Evolutionary conservation across 1,140 invertebrate species (phyloP).

Genomic region (Elysia chlorotica): DNA sequence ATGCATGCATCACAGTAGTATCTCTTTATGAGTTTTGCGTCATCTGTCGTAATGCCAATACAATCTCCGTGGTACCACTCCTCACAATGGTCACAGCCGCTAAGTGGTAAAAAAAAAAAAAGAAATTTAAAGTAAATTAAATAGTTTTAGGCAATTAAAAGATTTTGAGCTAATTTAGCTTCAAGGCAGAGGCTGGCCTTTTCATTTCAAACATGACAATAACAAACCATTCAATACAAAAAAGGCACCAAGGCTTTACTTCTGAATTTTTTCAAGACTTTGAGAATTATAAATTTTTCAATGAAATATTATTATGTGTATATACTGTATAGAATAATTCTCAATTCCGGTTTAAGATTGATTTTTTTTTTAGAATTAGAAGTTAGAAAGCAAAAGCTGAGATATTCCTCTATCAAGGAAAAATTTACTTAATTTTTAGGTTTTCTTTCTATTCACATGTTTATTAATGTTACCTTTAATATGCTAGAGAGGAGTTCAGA

Average conservation of each 20-base stretch:
- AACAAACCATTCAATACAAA: background rate
- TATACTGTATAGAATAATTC: background rate
- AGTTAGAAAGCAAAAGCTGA: background rate
- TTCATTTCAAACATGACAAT: background rate
- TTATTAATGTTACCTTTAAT: no score
- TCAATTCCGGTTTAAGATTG: background rate
- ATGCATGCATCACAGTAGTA: conserved; percentile 78
- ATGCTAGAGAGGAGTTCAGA: no score
- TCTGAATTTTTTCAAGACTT: background rate
- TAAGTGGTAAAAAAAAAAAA: conserved; percentile 43
- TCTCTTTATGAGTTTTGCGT: conserved; percentile 90
- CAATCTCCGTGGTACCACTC: conserved; percentile 99
- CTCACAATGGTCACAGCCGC: conserved; percentile 94
- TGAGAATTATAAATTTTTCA: background rate
- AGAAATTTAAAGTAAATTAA: background rate
- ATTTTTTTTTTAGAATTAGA: background rate
- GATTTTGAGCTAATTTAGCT: no score
- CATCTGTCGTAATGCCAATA: conserved; percentile 90
- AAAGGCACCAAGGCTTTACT: background rate
- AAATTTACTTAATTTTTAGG: background rate
- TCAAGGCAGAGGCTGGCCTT: no score
- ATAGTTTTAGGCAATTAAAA: no score
- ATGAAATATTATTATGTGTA: background rate
- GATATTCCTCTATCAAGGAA: background rate
- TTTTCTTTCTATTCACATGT: no score